Conservation (phyloP, 2,888 invertebrate species). For the Endotricha flammealis region DNA sequence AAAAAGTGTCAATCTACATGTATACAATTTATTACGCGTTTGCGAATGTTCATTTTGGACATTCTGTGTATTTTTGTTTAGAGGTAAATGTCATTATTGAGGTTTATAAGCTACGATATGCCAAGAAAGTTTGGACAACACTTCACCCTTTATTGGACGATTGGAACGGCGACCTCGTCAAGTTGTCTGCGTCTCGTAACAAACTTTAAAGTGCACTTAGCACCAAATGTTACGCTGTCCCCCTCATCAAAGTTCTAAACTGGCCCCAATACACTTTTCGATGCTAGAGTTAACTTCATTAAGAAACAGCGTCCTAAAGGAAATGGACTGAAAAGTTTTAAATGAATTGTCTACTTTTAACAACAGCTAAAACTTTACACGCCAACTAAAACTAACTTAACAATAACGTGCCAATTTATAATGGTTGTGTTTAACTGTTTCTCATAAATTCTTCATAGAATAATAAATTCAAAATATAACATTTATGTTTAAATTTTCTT, state of each 20-base stretch:
- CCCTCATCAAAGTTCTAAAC: slow-evolving; percentile 20
- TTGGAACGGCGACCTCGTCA: slow-evolving; percentile 16
- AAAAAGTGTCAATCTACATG: too few species aligned
- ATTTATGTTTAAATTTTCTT: background rate
- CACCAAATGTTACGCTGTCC: slow-evolving; percentile 38
- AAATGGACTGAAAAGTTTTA: slow-evolving; percentile 1
- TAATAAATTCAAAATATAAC: too few species aligned
- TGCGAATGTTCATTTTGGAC: background rate
- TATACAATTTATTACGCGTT: background rate
- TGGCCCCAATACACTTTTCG: slow-evolving; percentile 22
- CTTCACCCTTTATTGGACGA: slow-evolving; percentile 17
- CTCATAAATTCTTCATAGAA: too few species aligned
- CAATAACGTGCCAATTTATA: background rate
- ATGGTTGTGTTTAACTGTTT: background rate
- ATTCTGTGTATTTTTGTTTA: background rate
- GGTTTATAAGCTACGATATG: background rate
- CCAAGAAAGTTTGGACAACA: slow-evolving; percentile 16
- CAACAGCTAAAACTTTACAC: slow-evolving; percentile 1
- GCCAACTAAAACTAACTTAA: background rate
- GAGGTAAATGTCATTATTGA: background rate
- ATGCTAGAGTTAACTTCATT: slow-evolving; percentile 10
- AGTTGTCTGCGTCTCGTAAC: slow-evolving; percentile 26
- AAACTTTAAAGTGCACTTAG: slow-evolving; percentile 43
- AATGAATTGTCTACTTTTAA: background rate
- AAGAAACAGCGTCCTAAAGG: slow-evolving; percentile 3